A percentile compares a stretch with the other conserved stretches of the same genome.
Conservation (phyloP, 2,888 invertebrate genomes). For the Macrosoma leucophasiata region DNA sequence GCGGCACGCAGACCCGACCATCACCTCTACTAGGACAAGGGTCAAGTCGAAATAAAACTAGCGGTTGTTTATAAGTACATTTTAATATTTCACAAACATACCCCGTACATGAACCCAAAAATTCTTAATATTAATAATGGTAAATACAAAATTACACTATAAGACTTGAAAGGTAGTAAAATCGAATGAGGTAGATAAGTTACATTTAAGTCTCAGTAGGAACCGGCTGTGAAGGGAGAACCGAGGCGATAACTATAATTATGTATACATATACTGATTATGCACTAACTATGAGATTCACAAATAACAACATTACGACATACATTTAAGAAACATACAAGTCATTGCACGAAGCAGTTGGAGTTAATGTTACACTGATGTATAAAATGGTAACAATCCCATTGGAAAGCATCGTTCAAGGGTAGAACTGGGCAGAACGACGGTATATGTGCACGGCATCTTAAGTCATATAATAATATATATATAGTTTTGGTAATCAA, state of each 20-base stretch:
- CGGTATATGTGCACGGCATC: too few relatives aligned
- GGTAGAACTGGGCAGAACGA: too few relatives aligned
- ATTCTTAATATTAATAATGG: constrained; percentile 63
- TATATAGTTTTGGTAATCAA: too few relatives aligned
- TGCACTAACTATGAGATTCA: constrained; percentile 57
- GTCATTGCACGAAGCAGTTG: too few relatives aligned
- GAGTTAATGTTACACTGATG: too few relatives aligned
- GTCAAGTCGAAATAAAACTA: constrained; percentile 50
- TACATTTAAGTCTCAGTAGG: constrained; percentile 26
- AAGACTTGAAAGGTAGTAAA: constrained; percentile 58
- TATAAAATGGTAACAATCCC: too few relatives aligned
- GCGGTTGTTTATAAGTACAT: constrained; percentile 72
- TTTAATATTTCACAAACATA: constrained; percentile 73
- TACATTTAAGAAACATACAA: too few relatives aligned
- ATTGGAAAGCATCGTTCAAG: too few relatives aligned
- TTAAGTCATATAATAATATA: too few relatives aligned
- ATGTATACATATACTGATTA: constrained; percentile 18
- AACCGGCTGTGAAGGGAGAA: constrained; percentile 33
- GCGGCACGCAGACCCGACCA: constrained; percentile 17
- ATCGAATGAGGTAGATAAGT: constrained; percentile 62
- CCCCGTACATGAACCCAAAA: constrained; percentile 68
- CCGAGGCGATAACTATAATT: constrained; percentile 49
- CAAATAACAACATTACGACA: constrained; percentile 29
- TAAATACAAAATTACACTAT: constrained; percentile 71
- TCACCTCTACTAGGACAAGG: constrained; percentile 9